These are phyloP conservation scores for Agonopterix arenella DNA, from an alignment of 2,888 invertebrate species.

Conservation along the genomic window DNA sequence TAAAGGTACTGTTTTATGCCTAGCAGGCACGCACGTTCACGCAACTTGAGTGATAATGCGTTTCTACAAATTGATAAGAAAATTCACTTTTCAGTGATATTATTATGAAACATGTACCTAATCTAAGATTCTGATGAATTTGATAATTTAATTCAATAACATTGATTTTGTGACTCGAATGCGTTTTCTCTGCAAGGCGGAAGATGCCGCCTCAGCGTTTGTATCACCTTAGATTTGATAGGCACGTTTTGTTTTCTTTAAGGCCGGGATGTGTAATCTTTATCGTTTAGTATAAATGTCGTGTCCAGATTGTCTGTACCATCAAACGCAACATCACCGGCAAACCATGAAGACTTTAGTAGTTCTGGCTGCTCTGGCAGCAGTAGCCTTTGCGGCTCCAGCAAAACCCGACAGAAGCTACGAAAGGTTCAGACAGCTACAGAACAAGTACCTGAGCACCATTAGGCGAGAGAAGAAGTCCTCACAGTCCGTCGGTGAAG, in stretches of 20 bases:
- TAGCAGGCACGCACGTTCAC: no score
- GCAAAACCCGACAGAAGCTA: conserved; percentile 28
- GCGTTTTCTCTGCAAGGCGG: conserved; percentile 12
- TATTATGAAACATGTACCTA: no score
- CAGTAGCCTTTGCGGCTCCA: conserved; percentile 48
- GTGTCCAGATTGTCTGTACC: conserved; percentile 18
- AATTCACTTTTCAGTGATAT: no score
- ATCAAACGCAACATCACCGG: conserved; percentile 39
- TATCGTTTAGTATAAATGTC: conserved; percentile 52
- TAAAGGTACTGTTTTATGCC: no score
- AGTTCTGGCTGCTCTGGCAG: conserved; percentile 46
- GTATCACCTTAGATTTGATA: conserved; percentile 15
- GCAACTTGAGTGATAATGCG: no score
- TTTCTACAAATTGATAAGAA: no score
- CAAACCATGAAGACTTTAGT: conserved; percentile 60
- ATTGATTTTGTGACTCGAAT: no score
- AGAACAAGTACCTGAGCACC: conserved; percentile 16
- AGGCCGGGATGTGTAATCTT: conserved; percentile 16
- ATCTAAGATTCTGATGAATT: no score
- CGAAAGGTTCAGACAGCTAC: conserved; percentile 14
- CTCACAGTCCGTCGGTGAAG: conserved; percentile 11
- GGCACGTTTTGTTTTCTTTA: conserved; percentile 49
- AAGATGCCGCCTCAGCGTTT: conserved; percentile 40
- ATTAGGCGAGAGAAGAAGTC: conserved; percentile 44
- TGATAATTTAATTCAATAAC: no score